Evolutionary conservation across 2,797 vertebrate genomes (phyloP).

Genomic region (Acipenser transmontanus): DNA sequence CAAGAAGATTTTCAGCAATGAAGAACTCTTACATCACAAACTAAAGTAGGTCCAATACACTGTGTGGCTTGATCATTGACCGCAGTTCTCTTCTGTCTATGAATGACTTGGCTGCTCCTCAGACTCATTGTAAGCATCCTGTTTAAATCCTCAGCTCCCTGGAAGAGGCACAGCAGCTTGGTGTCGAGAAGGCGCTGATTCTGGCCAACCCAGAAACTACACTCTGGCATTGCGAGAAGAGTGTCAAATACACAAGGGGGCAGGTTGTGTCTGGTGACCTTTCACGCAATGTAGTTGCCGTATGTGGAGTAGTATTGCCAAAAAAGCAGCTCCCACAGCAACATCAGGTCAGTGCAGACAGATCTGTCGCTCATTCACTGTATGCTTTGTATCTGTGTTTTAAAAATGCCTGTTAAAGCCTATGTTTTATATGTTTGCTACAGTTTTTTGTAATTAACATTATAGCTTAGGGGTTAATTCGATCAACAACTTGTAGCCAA

Average conservation of each 20-base stretch:
- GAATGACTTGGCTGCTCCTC: not conserved
- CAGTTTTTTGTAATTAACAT: too few relatives aligned
- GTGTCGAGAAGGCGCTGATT: conserved; percentile 77
- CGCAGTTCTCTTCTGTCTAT: not conserved
- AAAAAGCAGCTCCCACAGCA: conserved; percentile 37
- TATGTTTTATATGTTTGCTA: too few relatives aligned
- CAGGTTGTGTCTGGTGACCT: conserved; percentile 78
- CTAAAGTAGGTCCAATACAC: conserved; percentile 71
- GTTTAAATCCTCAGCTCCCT: conserved; percentile 58
- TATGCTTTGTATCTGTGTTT: too few relatives aligned
- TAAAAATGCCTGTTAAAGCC: too few relatives aligned
- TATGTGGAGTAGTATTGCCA: conserved; percentile 84
- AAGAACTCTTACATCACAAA: conserved; percentile 87
- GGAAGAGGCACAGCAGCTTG: conserved; percentile 77
- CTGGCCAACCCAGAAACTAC: conserved; percentile 73
- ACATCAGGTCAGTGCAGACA: conserved; percentile 52
- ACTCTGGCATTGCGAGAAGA: conserved; percentile 72
- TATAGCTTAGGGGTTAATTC: too few relatives aligned
- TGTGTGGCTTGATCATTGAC: not conserved
- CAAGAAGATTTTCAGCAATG: conserved; percentile 79
- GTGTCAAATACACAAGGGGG: conserved; percentile 62
- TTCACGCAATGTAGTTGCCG: conserved; percentile 70
- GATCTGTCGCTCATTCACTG: too few relatives aligned
- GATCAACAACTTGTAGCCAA: too few relatives aligned
- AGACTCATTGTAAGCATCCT: too few relatives aligned